phyloP scores from a whole-genome alignment of 2,888 invertebrate genomes.

The Nebria brevicollis region DNA sequence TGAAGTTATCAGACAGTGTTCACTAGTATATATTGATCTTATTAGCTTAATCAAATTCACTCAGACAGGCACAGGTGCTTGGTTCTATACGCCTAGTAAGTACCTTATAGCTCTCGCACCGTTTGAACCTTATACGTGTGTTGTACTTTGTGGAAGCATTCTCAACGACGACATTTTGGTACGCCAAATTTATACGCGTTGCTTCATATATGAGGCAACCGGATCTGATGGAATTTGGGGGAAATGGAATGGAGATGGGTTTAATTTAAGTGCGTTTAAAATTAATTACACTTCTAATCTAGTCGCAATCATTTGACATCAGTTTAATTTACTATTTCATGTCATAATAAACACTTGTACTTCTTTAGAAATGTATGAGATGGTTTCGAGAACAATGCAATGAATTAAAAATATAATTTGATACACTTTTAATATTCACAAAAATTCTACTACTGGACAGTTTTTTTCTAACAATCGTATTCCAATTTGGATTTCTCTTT shows the following conservation, averaged over 20 bases:
- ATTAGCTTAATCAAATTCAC: conserved; percentile 56
- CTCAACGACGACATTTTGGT: not conserved
- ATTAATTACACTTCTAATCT: conserved; percentile 1
- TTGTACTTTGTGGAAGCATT: not conserved
- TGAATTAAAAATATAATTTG: not conserved
- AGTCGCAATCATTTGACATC: not conserved
- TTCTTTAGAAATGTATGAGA: not conserved
- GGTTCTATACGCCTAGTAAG: not conserved
- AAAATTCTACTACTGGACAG: too few species aligned
- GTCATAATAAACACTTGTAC: not conserved
- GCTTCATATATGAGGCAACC: not conserved
- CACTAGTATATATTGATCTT: conserved; percentile 53
- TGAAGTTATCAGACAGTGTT: not conserved
- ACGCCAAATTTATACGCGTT: conserved; percentile 10
- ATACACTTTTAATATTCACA: too few species aligned
- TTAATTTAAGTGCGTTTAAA: conserved; percentile 1
- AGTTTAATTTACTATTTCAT: not conserved
- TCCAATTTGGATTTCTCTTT: too few species aligned
- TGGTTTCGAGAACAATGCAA: not conserved
- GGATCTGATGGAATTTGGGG: not conserved
- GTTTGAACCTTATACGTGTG: not conserved
- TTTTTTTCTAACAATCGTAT: too few species aligned
- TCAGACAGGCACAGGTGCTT: conserved; percentile 20
- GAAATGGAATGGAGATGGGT: not conserved
- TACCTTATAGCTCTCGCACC: conserved; percentile 49